Conservation (phyloP, 2,113 vertebrate genomes). For the Corythornis madagascariensis region DNA sequence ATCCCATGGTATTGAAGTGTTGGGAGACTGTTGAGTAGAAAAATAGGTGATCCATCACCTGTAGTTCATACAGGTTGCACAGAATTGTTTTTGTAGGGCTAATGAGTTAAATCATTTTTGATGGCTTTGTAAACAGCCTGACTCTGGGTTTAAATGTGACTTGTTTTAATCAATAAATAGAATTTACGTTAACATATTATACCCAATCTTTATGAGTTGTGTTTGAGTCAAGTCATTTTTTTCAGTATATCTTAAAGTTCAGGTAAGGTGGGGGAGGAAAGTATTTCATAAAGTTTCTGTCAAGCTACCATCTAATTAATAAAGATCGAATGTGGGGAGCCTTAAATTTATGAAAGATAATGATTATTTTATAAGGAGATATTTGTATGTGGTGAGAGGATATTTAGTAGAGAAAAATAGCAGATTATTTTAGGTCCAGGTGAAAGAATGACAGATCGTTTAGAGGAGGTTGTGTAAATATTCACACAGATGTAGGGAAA, state of each 20-base stretch:
- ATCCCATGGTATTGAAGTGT: background rate
- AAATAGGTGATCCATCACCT: background rate
- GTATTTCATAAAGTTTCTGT: background rate
- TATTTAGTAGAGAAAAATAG: background rate
- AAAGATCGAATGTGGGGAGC: background rate
- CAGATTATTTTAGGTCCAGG: background rate
- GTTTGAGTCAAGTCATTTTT: background rate
- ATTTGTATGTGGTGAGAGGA: background rate
- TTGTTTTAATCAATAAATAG: background rate
- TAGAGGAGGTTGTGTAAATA: background rate
- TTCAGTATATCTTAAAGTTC: background rate
- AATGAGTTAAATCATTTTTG: background rate
- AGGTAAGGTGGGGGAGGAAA: background rate
- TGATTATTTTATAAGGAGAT: background rate
- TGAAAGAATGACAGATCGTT: background rate
- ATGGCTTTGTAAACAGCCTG: fast-evolving
- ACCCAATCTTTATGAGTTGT: background rate
- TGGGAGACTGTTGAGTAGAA: background rate
- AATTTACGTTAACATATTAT: background rate
- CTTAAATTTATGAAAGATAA: background rate
- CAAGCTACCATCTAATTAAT: background rate
- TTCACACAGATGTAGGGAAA: background rate
- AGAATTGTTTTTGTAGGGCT: background rate
- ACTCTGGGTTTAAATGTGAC: background rate
- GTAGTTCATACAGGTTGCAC: background rate